A percentile compares a stretch with the other conserved stretches of the same genome.
Conservation (phyloP, 2,797 vertebrate species). For the Columba guinea region DNA sequence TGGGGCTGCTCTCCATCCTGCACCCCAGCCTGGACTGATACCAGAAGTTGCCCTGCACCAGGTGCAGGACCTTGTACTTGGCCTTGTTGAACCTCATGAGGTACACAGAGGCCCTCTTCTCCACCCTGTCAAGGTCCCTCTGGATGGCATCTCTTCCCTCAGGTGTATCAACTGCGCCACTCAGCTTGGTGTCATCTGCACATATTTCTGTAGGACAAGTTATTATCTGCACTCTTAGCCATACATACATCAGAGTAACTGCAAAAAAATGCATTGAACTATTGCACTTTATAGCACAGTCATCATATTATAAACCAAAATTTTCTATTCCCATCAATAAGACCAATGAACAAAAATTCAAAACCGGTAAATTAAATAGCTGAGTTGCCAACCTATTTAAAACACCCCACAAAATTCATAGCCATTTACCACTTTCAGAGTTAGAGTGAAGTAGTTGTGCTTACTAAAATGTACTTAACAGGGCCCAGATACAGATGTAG, state of each 20-base stretch:
- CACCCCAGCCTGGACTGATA: too few relatives aligned
- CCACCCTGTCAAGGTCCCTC: not conserved
- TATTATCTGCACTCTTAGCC: not conserved
- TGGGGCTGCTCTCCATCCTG: too few relatives aligned
- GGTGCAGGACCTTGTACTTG: too few relatives aligned
- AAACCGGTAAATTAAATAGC: not conserved
- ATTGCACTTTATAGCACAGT: not conserved
- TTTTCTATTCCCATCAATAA: not conserved
- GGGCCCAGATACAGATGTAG: accelerated
- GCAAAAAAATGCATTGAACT: not conserved
- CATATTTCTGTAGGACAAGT: not conserved
- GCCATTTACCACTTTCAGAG: not conserved
- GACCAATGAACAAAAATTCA: not conserved
- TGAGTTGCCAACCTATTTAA: not conserved
- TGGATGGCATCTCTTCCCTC: not conserved
- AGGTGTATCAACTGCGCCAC: accelerated
- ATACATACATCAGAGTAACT: accelerated
- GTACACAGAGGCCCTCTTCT: accelerated
- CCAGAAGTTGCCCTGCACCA: too few relatives aligned
- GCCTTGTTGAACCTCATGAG: not conserved
- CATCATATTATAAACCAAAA: not conserved
- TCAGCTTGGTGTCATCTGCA: not conserved
- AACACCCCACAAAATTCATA: not conserved
- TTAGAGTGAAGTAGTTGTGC: not conserved
- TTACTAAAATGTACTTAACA: not conserved